phyloP scores from a whole-genome alignment of 92 coral and sea anemone genomes.

The Micromussa lordhowensis region DNA sequence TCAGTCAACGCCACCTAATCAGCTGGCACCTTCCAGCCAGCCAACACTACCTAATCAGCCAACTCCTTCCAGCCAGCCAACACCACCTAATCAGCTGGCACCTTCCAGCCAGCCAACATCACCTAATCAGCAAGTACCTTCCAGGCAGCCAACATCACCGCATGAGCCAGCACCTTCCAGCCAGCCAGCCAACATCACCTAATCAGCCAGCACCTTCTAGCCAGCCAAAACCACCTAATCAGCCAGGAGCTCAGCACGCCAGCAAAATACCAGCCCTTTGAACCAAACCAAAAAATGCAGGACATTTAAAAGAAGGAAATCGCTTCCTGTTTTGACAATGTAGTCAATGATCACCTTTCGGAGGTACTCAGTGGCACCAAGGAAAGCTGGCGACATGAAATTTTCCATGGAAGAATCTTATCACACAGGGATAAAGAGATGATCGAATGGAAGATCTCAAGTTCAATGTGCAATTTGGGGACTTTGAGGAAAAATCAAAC shows the following conservation, averaged over 20 bases:
- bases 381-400: constrained; percentile 1
- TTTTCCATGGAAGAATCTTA: not conserved
- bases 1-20: not conserved
- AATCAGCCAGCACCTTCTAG: too few species aligned
- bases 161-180: too few species aligned
- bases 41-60: too few species aligned
- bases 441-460: not conserved
- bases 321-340: too few species aligned
- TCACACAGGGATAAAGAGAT: not conserved
- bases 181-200: too few species aligned
- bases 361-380: not conserved
- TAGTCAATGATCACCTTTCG: not conserved
- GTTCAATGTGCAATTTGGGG: not conserved
- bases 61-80: too few species aligned
- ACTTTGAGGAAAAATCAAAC: constrained; percentile 2
- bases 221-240: not conserved
- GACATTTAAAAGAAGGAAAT: constrained; percentile 1
- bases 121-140: too few species aligned
- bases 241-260: not conserved
- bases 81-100: too few species aligned
- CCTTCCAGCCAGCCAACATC: too few species aligned
- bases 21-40: too few species aligned
- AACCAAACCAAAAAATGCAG: not conserved
- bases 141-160: too few species aligned
- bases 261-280: not conserved